Percentiles rank a stretch among this genome's conserved stretches.
phyloP scores from a whole-genome alignment of 2,797 vertebrate genomes.

The Gymnothorax javanicus region DNA sequence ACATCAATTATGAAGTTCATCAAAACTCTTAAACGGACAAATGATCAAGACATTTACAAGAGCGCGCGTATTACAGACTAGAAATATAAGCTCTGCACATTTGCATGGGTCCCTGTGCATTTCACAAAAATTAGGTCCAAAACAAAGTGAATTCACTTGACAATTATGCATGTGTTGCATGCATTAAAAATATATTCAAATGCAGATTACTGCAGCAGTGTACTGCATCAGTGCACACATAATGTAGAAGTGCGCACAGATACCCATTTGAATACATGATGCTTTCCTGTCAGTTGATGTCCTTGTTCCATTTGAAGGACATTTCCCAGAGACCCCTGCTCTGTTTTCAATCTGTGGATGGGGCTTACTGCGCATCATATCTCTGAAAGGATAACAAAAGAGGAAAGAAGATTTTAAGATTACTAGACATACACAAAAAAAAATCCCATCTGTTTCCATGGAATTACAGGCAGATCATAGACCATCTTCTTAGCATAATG shows the following conservation, averaged over 20 bases:
- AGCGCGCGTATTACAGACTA: not conserved
- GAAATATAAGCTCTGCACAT: not conserved
- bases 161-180: not conserved
- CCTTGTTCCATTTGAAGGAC: not conserved
- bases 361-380: not conserved
- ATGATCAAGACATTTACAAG: not conserved
- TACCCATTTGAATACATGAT: not conserved
- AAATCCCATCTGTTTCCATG: not conserved
- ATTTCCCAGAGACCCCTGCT: not conserved
- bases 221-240: not conserved
- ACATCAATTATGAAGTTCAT: not conserved
- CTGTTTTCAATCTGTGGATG: constrained; percentile 2
- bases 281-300: not conserved
- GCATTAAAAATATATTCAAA: constrained; percentile 14
- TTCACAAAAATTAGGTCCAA: not conserved
- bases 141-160: not conserved
- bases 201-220: not conserved
- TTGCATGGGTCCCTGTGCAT: not conserved
- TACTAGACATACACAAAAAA: not conserved
- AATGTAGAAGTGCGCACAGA: not conserved
- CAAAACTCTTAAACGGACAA: not conserved
- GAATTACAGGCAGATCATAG: not conserved
- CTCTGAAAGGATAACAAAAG: not conserved
- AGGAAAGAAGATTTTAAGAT: not conserved
- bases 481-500: not conserved